Conservation (phyloP, 2,888 invertebrate genomes). For the Stenolophus ochropezus region DNA sequence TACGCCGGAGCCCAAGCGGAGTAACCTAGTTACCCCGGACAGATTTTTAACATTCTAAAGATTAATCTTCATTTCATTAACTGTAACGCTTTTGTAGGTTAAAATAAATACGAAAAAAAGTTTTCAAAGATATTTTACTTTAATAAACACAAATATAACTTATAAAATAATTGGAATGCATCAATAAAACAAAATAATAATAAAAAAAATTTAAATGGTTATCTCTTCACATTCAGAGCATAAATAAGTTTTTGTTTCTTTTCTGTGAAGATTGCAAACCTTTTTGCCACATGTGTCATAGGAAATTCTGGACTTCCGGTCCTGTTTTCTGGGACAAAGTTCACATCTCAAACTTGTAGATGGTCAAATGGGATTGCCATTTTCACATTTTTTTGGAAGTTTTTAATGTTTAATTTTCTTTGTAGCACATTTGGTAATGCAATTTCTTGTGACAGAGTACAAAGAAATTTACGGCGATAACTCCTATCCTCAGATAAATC, state of each 20-base stretch:
- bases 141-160: neutral
- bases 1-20: neutral
- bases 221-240: slow-evolving; percentile 15
- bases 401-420: slow-evolving; percentile 3
- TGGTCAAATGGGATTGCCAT: neutral
- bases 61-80: neutral
- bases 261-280: slow-evolving; percentile 17
- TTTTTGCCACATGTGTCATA: neutral
- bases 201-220: neutral
- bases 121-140: neutral
- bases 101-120: neutral
- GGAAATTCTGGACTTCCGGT: slow-evolving; percentile 12
- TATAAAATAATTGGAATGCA: neutral
- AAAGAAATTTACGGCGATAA: slow-evolving; percentile 14
- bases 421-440: neutral
- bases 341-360: neutral
- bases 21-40: slow-evolving; percentile 8
- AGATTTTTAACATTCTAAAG: neutral
- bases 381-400: neutral
- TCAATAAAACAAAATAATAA: neutral
- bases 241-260: slow-evolving; percentile 16
- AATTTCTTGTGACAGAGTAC: neutral
- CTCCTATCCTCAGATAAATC: slow-evolving; percentile 21
- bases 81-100: neutral
- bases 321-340: slow-evolving; percentile 1